These are phyloP conservation scores for Nyctalus aviator DNA, from an alignment of 2,797 vertebrate genomes.

Conservation along the genomic window DNA sequence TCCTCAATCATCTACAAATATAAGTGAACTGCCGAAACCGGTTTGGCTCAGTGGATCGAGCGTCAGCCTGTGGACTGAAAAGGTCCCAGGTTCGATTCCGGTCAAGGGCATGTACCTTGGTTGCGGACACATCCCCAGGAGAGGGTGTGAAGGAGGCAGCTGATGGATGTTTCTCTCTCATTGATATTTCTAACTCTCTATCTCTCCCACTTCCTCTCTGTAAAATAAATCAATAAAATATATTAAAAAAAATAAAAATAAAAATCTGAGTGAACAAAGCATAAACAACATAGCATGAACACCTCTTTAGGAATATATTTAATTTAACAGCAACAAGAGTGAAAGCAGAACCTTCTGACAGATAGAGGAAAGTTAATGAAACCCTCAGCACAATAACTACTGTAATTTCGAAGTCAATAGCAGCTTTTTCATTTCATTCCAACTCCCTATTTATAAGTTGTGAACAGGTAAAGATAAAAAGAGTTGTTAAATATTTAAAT, in stretches of 20 bases:
- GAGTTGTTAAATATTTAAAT: slow-evolving; percentile 77
- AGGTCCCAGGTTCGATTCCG: too few species aligned
- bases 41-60: too few species aligned
- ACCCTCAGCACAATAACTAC: neutral
- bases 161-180: too few species aligned
- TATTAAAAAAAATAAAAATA: too few species aligned
- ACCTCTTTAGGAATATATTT: neutral
- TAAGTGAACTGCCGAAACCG: neutral
- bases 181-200: too few species aligned
- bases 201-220: too few species aligned
- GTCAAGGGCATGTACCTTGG: too few species aligned
- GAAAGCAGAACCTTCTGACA: neutral
- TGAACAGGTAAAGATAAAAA: slow-evolving; percentile 73
- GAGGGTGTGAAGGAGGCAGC: too few species aligned
- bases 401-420: slow-evolving; percentile 72
- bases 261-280: neutral
- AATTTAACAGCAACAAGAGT: slow-evolving; percentile 36
- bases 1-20: neutral
- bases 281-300: neutral
- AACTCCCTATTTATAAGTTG: slow-evolving; percentile 61
- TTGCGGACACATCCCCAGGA: too few species aligned
- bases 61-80: too few species aligned
- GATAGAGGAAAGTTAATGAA: slow-evolving; percentile 40
- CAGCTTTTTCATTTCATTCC: slow-evolving; percentile 58
- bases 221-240: too few species aligned